These are phyloP conservation scores for Varanus komodoensis DNA, from an alignment of 2,113 vertebrate genomes.

Conservation along the genomic window DNA sequence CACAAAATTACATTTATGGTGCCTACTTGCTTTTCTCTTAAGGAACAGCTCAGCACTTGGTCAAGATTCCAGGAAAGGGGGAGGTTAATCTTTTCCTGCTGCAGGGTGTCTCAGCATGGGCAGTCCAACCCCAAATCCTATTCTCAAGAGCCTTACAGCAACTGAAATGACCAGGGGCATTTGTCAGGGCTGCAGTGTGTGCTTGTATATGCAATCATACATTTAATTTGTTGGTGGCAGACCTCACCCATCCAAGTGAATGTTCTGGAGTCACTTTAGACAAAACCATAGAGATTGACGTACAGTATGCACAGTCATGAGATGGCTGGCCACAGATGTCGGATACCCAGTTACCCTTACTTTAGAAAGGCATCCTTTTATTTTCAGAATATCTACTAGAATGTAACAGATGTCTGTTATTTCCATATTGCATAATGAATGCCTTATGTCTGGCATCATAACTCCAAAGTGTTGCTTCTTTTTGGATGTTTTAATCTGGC, in stretches of 20 bases:
- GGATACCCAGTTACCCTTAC: neutral
- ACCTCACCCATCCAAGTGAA: neutral
- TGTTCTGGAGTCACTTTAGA: neutral
- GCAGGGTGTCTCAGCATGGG: too few species aligned
- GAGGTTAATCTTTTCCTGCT: too few species aligned
- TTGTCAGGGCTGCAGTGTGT: too few species aligned
- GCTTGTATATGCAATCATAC: neutral
- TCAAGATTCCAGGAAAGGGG: too few species aligned
- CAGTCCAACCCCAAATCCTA: too few species aligned
- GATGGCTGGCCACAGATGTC: neutral
- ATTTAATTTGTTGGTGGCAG: neutral
- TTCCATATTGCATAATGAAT: neutral
- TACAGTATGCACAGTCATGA: neutral
- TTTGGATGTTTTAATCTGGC: neutral
- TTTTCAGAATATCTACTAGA: neutral
- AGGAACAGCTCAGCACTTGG: too few species aligned
- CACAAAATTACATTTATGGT: too few species aligned
- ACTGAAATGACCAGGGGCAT: too few species aligned
- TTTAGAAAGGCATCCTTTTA: neutral
- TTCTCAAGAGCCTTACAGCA: too few species aligned
- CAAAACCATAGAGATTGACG: neutral
- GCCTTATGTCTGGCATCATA: neutral
- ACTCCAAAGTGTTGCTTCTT: neutral
- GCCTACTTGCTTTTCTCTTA: too few species aligned
- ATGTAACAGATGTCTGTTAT: neutral